A percentile compares a stretch with the other conserved stretches of the same genome.
phyloP scores from a whole-genome alignment of 2,797 vertebrate species.

The Thunnus albacares region DNA sequence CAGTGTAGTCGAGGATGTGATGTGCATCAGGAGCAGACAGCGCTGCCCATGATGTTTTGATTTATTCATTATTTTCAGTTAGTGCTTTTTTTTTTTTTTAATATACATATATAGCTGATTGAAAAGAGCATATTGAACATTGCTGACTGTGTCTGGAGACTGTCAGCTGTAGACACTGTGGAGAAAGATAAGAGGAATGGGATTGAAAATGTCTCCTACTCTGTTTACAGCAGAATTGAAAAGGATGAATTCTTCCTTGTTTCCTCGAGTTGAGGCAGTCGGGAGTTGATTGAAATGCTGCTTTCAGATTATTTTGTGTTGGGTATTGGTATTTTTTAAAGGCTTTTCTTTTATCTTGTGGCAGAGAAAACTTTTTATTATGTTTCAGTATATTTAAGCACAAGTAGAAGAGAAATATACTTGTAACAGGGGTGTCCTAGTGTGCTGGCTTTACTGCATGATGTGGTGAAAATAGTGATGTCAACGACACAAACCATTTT shows the following conservation, averaged over 20 bases:
- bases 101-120: neutral
- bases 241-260: constrained; percentile 1
- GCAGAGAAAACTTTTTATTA: neutral
- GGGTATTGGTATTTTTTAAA: neutral
- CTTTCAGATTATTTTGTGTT: neutral
- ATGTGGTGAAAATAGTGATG: no score
- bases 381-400: neutral
- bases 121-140: constrained; percentile 48
- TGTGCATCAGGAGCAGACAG: constrained; percentile 35
- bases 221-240: constrained; percentile 29
- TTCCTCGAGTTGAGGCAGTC: constrained; percentile 28
- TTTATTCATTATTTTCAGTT: constrained; percentile 52
- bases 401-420: neutral
- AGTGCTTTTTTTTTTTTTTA: neutral
- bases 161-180: constrained; percentile 28
- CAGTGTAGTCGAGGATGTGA: constrained; percentile 9
- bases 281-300: neutral
- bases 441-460: no score
- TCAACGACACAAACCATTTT: no score
- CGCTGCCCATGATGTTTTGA: constrained; percentile 25
- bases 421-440: no score
- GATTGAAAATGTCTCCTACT: constrained; percentile 33
- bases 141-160: constrained; percentile 9
- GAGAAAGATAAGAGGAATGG: constrained; percentile 16
- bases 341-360: constrained; percentile 1